A percentile compares a stretch with the other conserved stretches of the same genome.
Evolutionary conservation across 1,140 invertebrate genomes (phyloP).

Genomic region (Xylocopa sonorina): DNA sequence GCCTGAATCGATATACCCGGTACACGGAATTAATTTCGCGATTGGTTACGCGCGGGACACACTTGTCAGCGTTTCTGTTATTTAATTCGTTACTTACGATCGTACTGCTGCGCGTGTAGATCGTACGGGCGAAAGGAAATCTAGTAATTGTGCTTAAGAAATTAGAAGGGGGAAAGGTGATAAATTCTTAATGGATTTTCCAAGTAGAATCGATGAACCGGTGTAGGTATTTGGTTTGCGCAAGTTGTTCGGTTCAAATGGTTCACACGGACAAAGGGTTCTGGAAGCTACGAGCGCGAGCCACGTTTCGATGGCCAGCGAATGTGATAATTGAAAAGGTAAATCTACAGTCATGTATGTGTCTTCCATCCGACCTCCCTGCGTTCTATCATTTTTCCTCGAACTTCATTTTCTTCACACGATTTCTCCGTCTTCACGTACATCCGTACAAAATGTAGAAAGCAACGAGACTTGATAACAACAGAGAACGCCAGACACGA

Average conservation of each 20-base stretch:
- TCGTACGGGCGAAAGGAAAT: too few relatives aligned
- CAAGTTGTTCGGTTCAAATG: neutral
- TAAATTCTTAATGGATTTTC: neutral
- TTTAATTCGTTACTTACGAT: too few relatives aligned
- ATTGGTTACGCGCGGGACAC: too few relatives aligned
- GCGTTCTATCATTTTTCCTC: neutral
- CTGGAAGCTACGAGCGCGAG: neutral
- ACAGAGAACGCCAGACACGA: too few relatives aligned
- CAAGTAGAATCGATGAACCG: neutral
- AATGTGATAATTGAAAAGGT: constrained; percentile 26
- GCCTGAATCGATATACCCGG: too few relatives aligned
- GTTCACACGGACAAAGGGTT: neutral
- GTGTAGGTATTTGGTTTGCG: neutral
- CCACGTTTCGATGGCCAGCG: constrained; percentile 16
- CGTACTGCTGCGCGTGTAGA: too few relatives aligned
- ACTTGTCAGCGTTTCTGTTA: too few relatives aligned
- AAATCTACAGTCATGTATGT: neutral
- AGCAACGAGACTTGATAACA: too few relatives aligned
- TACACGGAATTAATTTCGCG: too few relatives aligned
- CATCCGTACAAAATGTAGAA: too few relatives aligned
- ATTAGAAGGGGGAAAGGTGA: neutral
- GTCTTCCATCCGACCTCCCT: neutral
- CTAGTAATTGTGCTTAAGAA: neutral
- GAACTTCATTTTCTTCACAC: too few relatives aligned
- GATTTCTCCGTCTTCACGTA: too few relatives aligned